Evolutionary conservation across 2,797 vertebrate species (phyloP).

Genomic region (Anabas testudineus): DNA sequence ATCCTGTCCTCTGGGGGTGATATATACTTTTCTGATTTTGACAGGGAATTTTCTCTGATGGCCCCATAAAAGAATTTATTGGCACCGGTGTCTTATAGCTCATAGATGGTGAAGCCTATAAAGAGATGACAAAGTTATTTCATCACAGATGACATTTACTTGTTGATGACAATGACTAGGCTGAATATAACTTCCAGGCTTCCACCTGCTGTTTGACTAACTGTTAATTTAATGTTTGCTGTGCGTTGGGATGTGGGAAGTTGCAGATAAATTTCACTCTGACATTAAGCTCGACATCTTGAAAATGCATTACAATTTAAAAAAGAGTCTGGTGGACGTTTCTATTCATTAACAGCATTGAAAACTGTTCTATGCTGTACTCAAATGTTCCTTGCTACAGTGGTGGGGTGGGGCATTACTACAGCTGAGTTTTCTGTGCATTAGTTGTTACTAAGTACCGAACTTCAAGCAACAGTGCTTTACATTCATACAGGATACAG

Average conservation of each 20-base stretch:
- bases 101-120: conserved; percentile 34
- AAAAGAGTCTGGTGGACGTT: too few relatives aligned
- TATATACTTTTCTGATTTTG: conserved; percentile 62
- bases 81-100: conserved; percentile 34
- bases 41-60: conserved; percentile 69
- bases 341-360: too few relatives aligned
- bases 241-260: background rate
- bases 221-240: conserved; percentile 22
- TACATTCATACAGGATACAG: too few relatives aligned
- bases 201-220: conserved; percentile 25
- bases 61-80: conserved; percentile 53
- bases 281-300: background rate
- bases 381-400: background rate
- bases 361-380: too few relatives aligned
- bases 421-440: too few relatives aligned
- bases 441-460: too few relatives aligned
- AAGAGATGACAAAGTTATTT: conserved; percentile 43
- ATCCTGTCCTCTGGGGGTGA: conserved; percentile 56
- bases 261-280: conserved; percentile 15
- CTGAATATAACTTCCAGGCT: conserved; percentile 34
- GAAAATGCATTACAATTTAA: conserved; percentile 2
- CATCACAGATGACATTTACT: conserved; percentile 15
- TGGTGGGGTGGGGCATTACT: too few relatives aligned
- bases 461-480: too few relatives aligned
- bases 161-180: conserved; percentile 44